phyloP scores from a whole-genome alignment of 2,113 vertebrate genomes.

The Siphamia tubifer region DNA sequence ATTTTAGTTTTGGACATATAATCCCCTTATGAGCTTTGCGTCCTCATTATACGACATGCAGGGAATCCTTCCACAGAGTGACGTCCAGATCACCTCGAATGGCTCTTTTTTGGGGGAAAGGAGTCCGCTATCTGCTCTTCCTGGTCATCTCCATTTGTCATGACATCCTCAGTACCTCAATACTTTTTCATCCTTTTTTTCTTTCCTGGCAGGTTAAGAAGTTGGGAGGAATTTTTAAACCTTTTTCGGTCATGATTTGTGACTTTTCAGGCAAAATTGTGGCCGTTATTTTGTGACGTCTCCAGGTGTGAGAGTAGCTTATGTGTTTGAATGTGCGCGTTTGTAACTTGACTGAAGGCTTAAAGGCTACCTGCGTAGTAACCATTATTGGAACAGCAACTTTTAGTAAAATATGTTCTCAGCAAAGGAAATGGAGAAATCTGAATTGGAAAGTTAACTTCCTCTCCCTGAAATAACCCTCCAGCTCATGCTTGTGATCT shows the following conservation, averaged over 20 bases:
- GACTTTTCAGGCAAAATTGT: background rate
- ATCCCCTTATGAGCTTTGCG: background rate
- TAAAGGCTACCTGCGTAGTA: too few relatives aligned
- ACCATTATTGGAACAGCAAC: background rate
- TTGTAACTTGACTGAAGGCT: too few relatives aligned
- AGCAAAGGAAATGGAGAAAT: constrained; percentile 1
- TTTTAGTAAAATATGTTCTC: background rate
- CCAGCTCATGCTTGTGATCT: background rate
- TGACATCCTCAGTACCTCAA: constrained; percentile 22
- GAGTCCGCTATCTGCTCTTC: constrained; percentile 23
- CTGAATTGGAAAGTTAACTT: constrained; percentile 3
- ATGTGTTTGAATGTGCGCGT: too few relatives aligned
- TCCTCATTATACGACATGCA: background rate
- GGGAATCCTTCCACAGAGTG: background rate
- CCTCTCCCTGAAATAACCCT: background rate
- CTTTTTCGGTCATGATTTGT: background rate
- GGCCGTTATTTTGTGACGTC: background rate
- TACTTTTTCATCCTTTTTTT: background rate
- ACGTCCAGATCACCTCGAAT: background rate
- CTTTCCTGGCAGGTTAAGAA: background rate
- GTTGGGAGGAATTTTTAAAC: background rate
- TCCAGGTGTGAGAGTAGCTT: background rate
- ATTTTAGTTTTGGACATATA: background rate
- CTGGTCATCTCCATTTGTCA: background rate
- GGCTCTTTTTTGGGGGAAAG: background rate